Conservation (phyloP, 1,140 invertebrate genomes). For the Temnothorax longispinosus region DNA sequence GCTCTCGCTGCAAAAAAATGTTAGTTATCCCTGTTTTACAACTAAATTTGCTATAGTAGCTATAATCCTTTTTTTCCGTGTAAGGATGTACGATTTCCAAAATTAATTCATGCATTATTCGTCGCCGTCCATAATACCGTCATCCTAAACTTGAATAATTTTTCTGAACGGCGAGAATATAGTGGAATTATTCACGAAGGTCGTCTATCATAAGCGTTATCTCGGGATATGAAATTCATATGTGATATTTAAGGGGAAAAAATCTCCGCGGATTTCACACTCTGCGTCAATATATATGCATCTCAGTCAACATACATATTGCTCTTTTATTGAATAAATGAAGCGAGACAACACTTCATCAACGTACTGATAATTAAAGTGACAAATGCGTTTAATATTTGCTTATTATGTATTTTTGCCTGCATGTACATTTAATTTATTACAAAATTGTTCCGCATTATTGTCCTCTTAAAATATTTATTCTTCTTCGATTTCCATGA, state of each 20-base stretch:
- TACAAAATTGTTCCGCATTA: background rate
- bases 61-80: too few species aligned
- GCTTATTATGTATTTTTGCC: background rate
- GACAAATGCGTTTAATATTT: background rate
- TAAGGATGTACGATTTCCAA: background rate
- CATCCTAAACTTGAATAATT: slow-evolving; percentile 21
- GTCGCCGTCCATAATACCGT: background rate
- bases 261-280: background rate
- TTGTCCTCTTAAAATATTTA: background rate
- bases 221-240: slow-evolving; percentile 20
- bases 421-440: too few species aligned
- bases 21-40: too few species aligned
- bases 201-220: slow-evolving; percentile 28
- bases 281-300: background rate
- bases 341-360: background rate
- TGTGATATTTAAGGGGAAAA: slow-evolving; percentile 11
- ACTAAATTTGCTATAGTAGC: too few species aligned
- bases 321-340: background rate
- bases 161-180: slow-evolving; percentile 16
- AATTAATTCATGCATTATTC: slow-evolving; percentile 37
- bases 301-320: background rate
- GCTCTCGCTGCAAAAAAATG: too few species aligned
- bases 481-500: background rate
- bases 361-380: background rate
- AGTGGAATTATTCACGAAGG: slow-evolving; percentile 32